Conservation (phyloP, 1,140 invertebrate species). For the Philaenus spumarius region DNA sequence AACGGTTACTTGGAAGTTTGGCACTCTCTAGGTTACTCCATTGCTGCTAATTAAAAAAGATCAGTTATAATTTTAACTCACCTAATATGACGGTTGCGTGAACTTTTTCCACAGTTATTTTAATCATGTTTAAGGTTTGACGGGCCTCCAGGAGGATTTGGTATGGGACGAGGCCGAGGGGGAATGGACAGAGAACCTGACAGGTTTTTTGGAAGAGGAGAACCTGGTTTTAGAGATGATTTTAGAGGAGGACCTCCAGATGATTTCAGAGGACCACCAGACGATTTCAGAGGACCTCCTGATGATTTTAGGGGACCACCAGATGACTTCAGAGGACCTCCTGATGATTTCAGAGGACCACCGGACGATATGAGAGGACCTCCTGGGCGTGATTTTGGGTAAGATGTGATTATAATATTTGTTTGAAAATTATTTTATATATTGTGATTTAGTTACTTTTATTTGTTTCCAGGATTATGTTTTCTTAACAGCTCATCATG, state of each 20-base stretch:
- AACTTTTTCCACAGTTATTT: constrained; percentile 8
- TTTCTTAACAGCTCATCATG: too few species aligned
- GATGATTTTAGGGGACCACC: constrained; percentile 11
- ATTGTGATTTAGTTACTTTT: too few species aligned
- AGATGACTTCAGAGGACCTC: constrained; percentile 20
- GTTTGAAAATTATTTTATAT: background rate
- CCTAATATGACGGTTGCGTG: too few species aligned
- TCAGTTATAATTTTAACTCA: too few species aligned
- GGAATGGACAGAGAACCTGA: constrained; percentile 23
- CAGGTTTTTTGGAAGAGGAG: constrained; percentile 18
- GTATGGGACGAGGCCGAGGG: constrained; percentile 18
- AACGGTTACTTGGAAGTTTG: too few species aligned
- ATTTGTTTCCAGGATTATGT: too few species aligned
- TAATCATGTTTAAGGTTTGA: constrained; percentile 15
- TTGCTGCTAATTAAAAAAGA: too few species aligned
- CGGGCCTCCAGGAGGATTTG: constrained; percentile 11
- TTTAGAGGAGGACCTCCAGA: constrained; percentile 29
- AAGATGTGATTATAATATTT: background rate
- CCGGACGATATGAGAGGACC: constrained; percentile 5
- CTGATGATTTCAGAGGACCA: constrained; percentile 10
- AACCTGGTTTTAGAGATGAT: constrained; percentile 29
- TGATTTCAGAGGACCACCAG: constrained; percentile 15
- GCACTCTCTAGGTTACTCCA: too few species aligned
- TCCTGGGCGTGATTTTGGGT: background rate
- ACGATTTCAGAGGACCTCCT: constrained; percentile 24